Evolutionary conservation across 2,888 invertebrate species (phyloP).

Genomic region (Galeruca laticollis): DNA sequence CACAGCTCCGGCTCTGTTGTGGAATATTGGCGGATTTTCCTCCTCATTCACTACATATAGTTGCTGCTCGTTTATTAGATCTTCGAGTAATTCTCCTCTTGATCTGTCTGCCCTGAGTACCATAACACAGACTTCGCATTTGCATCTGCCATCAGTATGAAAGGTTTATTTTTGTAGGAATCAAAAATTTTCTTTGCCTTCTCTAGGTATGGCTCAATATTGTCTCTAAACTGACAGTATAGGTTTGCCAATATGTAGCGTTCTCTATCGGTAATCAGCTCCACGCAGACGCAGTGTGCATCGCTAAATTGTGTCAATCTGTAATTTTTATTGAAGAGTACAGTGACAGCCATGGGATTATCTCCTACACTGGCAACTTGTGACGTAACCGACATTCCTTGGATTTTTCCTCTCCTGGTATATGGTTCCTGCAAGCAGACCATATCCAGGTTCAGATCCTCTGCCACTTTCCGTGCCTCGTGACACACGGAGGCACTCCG

Average conservation of each 20-base stretch:
- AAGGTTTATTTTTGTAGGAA: not conserved
- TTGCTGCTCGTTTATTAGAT: slow-evolving; percentile 7
- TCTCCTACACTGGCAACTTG: not conserved
- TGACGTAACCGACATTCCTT: not conserved
- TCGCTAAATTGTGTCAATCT: not conserved
- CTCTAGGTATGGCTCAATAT: not conserved
- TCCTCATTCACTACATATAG: not conserved
- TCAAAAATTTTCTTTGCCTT: not conserved
- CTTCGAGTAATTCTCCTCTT: not conserved
- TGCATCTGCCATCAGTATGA: slow-evolving; percentile 12
- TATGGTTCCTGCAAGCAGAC: too few species aligned
- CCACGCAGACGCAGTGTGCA: slow-evolving; percentile 5
- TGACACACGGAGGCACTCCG: not conserved
- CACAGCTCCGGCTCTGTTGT: slow-evolving; percentile 4
- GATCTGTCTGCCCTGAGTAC: not conserved
- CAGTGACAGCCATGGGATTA: not conserved
- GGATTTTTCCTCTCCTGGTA: not conserved
- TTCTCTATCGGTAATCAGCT: not conserved
- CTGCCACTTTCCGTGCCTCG: not conserved
- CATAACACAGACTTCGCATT: slow-evolving; percentile 20
- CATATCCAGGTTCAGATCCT: too few species aligned
- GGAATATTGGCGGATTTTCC: slow-evolving; percentile 13
- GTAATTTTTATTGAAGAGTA: slow-evolving; percentile 6
- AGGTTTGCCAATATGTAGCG: slow-evolving; percentile 5
- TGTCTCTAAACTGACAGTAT: slow-evolving; percentile 16